Base-by-base conservation (phyloP, 2,797 vertebrate species). In the Apogon talboti region DNA sequence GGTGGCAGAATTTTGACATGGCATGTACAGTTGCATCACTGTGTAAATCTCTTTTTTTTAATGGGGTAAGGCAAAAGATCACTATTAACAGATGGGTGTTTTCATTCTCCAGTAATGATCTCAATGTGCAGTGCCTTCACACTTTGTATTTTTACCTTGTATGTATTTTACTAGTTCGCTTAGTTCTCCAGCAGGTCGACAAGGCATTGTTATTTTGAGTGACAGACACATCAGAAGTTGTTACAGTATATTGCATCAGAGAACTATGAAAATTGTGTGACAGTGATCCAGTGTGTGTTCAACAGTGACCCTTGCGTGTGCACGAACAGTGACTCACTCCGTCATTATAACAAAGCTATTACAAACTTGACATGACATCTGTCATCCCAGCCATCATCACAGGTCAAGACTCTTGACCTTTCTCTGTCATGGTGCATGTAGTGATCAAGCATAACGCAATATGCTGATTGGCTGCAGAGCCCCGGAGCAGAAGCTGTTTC, bases 281-380 rank as follows among this genome's bases (percentile, higher is more conserved):
- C 90, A 89, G 81, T 48, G 79, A 86, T 86, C 79, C 71, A 47
- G 62, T 38, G 19, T 48, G 56, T 81, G 83, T 78, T 75, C 63
- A 78, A 77, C 78, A 71, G 69, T 66, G 74, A 76, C 71, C 79
- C 72, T 16, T 16, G 55, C 15, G 40, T 65, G 52, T 37, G 66
- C 72, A 66, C 47, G 16, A 57, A 72, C 74, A 16, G 64, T 88
- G 85, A 90, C 76, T 89, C 83, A 74, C 59, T 75, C 79, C 55
- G 63, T 87, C 89, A 89, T 88, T 89, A 85, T 84, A 88, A 85
- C 77, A 85, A 83, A 84, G 78, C 82, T 56, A 60, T 89, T 84
- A 82, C 86, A 88, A 90, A 90, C 79, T 66, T 87, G 83, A 90
- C 85, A 81, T 86, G 90, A 89, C 90, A 91, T 91, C 85, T 91